Evolutionary conservation across 2,113 vertebrate genomes (phyloP), one percentile per base, ranked within the genome.

Genomic region (cattle (Bos taurus)): DNA sequence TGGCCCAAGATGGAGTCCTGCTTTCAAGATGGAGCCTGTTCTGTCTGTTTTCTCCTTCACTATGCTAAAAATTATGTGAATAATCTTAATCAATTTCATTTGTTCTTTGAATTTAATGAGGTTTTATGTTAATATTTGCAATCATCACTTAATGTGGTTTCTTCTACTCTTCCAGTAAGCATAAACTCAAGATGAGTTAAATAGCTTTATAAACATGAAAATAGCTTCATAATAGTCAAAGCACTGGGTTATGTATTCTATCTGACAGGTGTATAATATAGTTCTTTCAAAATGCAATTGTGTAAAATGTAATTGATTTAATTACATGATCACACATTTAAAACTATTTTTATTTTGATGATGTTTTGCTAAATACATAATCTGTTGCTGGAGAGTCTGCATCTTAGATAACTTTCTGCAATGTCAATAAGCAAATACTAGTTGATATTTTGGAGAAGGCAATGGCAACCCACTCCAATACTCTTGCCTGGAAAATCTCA

Each of bases 61-160:
- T 92, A 36, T 30, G 46, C 60, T 93, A 95, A 95, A 95, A 96
- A 13, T 86, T 52, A n/a, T 85, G 7, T 91, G 84, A 98, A 92
- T 89, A 52, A 82, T 96, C 87, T 97, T 91, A 91, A 81, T 98
- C 78, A 33, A 74, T 90, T 57, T 91, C 80, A 92, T 86, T 21
- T 92, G 30, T 94, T 74, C 46, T 82, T 89, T 93, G 96, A 96
- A 97, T 98, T 96, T 97, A 96, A 88, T 83, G 98, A 52, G 67
- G n/a, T 0, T 0, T 87, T 95, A 89, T 83, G 40, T 97, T 97
- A 95, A 40, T 59, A 94, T 71, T 21, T 71, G 86, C 50, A 97
- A 98, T 33, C 15, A 90, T 97, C 80, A 64, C 52, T 98, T 59
- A 96, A 97, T 92, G 84, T 94, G 64, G 52, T 93, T 97, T 95